phyloP scores from a whole-genome alignment of 2,888 invertebrate genomes.

The Acanthosepion esculentum region DNA sequence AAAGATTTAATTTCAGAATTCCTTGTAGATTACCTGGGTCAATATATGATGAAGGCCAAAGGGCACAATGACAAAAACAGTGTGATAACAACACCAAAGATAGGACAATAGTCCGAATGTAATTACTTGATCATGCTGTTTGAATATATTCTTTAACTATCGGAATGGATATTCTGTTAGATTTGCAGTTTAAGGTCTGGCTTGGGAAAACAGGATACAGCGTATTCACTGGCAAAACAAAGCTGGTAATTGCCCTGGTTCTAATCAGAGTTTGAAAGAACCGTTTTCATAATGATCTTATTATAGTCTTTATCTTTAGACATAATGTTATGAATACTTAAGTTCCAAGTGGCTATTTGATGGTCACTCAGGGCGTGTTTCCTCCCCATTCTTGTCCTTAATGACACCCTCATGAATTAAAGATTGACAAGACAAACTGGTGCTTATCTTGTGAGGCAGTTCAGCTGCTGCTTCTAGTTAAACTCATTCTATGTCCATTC shows the following conservation, averaged over 20 bases:
- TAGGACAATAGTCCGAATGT: too few species aligned
- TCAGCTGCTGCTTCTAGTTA: background rate
- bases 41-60: too few species aligned
- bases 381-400: background rate
- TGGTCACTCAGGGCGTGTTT: background rate
- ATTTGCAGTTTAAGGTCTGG: too few species aligned
- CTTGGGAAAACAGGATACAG: background rate
- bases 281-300: background rate
- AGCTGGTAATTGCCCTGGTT: background rate
- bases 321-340: background rate
- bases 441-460: background rate
- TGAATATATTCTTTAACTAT: too few species aligned
- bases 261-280: background rate
- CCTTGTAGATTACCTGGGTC: too few species aligned
- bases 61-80: too few species aligned
- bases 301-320: background rate
- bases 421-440: background rate
- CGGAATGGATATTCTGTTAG: too few species aligned
- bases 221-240: background rate
- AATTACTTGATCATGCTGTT: too few species aligned
- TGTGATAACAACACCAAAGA: too few species aligned
- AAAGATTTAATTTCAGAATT: too few species aligned
- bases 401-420: constrained; percentile 33
- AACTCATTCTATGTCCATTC: background rate
- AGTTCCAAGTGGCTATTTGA: background rate